Evolutionary conservation across 2,888 invertebrate genomes (phyloP), one percentile per base, ranked within the genome.

Genomic region (Erebia ligea): DNA sequence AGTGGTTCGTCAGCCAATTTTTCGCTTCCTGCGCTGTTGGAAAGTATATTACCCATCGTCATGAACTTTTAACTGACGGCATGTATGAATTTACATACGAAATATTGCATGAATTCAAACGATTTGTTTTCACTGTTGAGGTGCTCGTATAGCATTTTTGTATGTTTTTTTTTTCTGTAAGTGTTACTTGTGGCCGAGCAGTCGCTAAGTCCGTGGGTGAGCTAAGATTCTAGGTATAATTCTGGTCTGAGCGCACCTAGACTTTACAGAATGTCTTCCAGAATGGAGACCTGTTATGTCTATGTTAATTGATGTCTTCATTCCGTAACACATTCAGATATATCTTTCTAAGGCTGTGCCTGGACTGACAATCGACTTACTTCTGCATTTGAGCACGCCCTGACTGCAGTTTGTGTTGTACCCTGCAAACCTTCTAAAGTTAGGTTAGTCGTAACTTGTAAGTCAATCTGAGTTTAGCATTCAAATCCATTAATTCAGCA

Each of bases 141-240:
- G 88, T 89, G 90, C 88, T 88, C 58, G 50, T 84, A 80, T 82
- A 81, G 85, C 86, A 83, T 87, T 86, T 84, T 68, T 68, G 71
- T 68, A 67, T 73, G 73, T 72, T 81, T 81, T 73, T 73, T 72
- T 81, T 81, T 81, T 82, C 82, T 82, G 79, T 78, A 84, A 82
- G 77, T 76, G 75, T 78, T 76, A 72, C 69, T 85, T 87, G 90
- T 89, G 90, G 91, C 89, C 91, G 89, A 86, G 79, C 80, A 77
- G 88, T 88, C 88, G 87, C 89, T 82, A 84, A 81, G 86, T 86
- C 87, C 85, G 84, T 83, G 88, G 86, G 83, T 85, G 87, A 85
- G 85, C 83, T 84, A 82, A 73, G 69, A 77, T 79, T 78, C 76
- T 82, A 83, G 81, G 81, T 77, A 76, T 78, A 71, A 67, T 42